phyloP scores from a whole-genome alignment of 1,140 invertebrate species.

The Eubasilissa regina region DNA sequence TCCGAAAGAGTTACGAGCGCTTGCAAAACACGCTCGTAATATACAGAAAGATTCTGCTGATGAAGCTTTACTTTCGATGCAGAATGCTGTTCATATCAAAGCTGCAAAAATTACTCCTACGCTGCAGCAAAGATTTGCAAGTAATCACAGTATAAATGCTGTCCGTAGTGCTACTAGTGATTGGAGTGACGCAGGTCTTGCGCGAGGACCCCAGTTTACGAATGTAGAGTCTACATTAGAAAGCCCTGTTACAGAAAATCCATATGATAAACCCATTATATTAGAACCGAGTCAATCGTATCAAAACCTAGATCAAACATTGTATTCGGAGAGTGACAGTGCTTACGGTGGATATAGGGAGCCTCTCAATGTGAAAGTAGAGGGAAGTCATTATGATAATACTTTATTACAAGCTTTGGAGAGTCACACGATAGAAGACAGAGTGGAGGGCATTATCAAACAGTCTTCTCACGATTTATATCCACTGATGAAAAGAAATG shows the following conservation, averaged over 20 bases:
- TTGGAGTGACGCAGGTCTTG: slow-evolving; percentile 47
- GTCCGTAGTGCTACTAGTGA: slow-evolving; percentile 37
- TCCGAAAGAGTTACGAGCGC: slow-evolving; percentile 91
- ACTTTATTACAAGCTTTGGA: slow-evolving; percentile 9
- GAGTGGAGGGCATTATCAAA: slow-evolving; percentile 56
- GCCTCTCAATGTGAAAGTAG: slow-evolving; percentile 21
- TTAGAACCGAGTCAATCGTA: slow-evolving; percentile 70
- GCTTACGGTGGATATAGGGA: slow-evolving; percentile 56
- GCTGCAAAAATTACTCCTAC: slow-evolving; percentile 72
- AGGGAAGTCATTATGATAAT: slow-evolving; percentile 31
- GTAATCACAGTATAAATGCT: slow-evolving; percentile 63
- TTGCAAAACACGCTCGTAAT: slow-evolving; percentile 83
- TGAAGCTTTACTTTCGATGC: slow-evolving; percentile 69
- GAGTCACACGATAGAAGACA: slow-evolving; percentile 50
- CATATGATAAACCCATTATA: slow-evolving; percentile 69
- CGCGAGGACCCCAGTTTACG: slow-evolving; percentile 56
- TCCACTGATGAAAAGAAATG: slow-evolving; percentile 24
- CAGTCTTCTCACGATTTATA: slow-evolving; percentile 55
- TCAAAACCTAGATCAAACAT: slow-evolving; percentile 70
- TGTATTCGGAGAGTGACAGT: slow-evolving; percentile 66
- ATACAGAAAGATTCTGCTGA: slow-evolving; percentile 70
- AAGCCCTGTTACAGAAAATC: slow-evolving; percentile 67
- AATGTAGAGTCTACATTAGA: slow-evolving; percentile 66
- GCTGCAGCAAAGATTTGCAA: slow-evolving; percentile 71
- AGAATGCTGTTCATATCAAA: slow-evolving; percentile 71